Percentiles rank a stretch among this genome's conserved stretches.
These are phyloP conservation scores for Eilema griseolum DNA, from an alignment of 2,888 invertebrate species.

Conservation along the genomic window DNA sequence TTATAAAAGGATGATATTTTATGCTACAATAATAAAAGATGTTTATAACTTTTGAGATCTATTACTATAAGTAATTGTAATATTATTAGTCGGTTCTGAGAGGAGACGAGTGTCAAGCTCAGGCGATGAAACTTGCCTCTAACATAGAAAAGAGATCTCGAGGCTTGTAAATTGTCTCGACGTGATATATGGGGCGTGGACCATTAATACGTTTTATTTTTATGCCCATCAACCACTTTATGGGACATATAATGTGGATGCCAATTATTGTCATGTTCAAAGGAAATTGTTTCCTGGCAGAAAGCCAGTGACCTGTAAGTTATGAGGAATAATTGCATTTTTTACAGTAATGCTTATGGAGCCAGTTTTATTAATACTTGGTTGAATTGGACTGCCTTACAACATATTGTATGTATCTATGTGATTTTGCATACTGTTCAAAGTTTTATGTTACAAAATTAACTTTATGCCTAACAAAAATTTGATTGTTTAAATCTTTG, in stretches of 20 bases:
- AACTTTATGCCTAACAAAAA: too few species aligned
- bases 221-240: slow-evolving; percentile 31
- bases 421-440: background rate
- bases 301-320: slow-evolving; percentile 35
- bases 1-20: too few species aligned
- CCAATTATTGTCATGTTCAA: slow-evolving; percentile 34
- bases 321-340: slow-evolving; percentile 38
- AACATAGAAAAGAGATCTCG: background rate
- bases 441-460: background rate
- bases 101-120: background rate
- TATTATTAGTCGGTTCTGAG: background rate
- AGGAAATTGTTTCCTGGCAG: slow-evolving; percentile 33
- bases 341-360: slow-evolving; percentile 16
- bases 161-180: background rate
- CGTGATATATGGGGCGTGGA: slow-evolving; percentile 1
- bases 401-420: background rate
- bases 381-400: background rate
- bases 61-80: too few species aligned
- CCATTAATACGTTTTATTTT: slow-evolving; percentile 23
- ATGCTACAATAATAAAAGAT: too few species aligned
- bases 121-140: background rate
- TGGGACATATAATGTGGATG: slow-evolving; percentile 20
- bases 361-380: background rate
- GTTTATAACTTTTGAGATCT: too few species aligned
- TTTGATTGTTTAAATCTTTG: too few species aligned